Evolutionary conservation across 2,113 vertebrate genomes (phyloP).

Genomic region (Chaenogobius annularis): DNA sequence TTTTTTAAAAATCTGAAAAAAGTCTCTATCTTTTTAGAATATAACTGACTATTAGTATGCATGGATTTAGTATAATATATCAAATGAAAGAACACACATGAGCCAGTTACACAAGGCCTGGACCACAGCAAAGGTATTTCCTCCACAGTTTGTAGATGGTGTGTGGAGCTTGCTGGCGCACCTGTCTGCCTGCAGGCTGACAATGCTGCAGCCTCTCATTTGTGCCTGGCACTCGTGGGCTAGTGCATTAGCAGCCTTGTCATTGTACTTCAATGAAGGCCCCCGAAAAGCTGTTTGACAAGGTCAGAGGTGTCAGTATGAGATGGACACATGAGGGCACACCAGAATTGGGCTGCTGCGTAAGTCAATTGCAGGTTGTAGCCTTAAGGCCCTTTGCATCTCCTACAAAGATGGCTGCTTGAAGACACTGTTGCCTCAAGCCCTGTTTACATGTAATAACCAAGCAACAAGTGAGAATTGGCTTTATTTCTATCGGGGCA

Average conservation of each 20-base stretch:
- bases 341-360: constrained; percentile 55
- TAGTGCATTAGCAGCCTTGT: constrained; percentile 81
- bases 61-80: too few relatives aligned
- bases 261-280: constrained; percentile 83
- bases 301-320: constrained; percentile 74
- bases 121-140: neutral
- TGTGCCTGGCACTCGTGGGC: constrained; percentile 78
- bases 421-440: constrained; percentile 9
- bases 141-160: constrained; percentile 9
- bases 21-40: too few relatives aligned
- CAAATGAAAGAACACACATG: neutral
- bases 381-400: constrained; percentile 26
- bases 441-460: constrained; percentile 4
- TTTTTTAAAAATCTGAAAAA: too few relatives aligned
- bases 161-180: constrained; percentile 69
- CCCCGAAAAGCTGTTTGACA: constrained; percentile 81
- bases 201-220: constrained; percentile 76
- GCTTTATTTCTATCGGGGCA: neutral
- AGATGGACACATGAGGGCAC: constrained; percentile 61
- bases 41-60: too few relatives aligned
- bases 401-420: constrained; percentile 20
- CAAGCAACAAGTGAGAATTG: neutral
- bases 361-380: constrained; percentile 57
- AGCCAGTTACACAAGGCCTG: too few relatives aligned
- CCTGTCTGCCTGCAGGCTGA: constrained; percentile 88